Percentiles rank a stretch among this genome's conserved stretches.
Conservation (phyloP, 2,888 invertebrate species). For the Odontomyia ornata region DNA sequence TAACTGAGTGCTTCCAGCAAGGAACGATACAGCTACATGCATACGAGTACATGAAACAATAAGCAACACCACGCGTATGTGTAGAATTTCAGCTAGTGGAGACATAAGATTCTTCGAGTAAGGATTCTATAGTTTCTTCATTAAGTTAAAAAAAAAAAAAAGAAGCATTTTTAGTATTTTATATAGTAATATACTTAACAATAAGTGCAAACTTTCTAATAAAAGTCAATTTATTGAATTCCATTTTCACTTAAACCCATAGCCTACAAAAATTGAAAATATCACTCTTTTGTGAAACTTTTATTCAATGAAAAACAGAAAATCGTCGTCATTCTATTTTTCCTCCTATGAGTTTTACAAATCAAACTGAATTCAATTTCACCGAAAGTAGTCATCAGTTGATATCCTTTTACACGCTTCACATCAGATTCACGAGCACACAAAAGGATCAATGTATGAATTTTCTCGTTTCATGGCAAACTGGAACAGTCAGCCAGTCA, state of each 20-base stretch:
- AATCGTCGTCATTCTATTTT: background rate
- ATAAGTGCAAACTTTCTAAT: too few species aligned
- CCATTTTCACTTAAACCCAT: constrained; percentile 22
- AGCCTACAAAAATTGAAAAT: constrained; percentile 29
- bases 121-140: too few species aligned
- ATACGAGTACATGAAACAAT: too few species aligned
- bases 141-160: too few species aligned
- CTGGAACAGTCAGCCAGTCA: background rate
- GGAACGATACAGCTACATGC: too few species aligned
- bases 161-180: too few species aligned
- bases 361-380: constrained; percentile 30
- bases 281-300: constrained; percentile 11
- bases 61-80: too few species aligned
- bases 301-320: background rate
- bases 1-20: too few species aligned
- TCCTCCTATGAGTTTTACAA: background rate
- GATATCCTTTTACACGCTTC: constrained; percentile 32
- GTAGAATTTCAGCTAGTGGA: too few species aligned
- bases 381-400: background rate
- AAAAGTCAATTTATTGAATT: constrained; percentile 34
- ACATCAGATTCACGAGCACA: background rate
- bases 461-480: constrained; percentile 11
- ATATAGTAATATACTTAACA: too few species aligned
- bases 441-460: constrained; percentile 12
- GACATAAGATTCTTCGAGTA: too few species aligned